These are phyloP conservation scores for Cerastis leucographa DNA, from an alignment of 2,888 invertebrate species.

Conservation along the genomic window DNA sequence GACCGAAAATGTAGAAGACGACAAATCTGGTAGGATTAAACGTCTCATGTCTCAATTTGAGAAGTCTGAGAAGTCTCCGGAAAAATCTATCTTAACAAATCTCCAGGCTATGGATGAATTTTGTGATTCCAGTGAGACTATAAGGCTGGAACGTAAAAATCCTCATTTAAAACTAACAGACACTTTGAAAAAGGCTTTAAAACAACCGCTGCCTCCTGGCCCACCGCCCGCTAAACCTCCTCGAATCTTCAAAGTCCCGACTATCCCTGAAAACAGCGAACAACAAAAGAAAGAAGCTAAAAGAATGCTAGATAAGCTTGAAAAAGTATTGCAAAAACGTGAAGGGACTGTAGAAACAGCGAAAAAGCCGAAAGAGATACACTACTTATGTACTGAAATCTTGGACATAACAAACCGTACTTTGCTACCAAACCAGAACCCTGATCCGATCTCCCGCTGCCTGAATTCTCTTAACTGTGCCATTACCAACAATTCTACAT, in stretches of 20 bases:
- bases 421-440: conserved; percentile 74
- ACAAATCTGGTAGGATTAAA: conserved; percentile 79
- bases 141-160: conserved; percentile 85
- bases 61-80: conserved; percentile 61
- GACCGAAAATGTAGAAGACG: conserved; percentile 87
- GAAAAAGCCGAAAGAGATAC: conserved; percentile 85
- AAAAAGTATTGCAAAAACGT: conserved; percentile 90
- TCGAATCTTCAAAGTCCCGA: conserved; percentile 88
- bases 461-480: conserved; percentile 87
- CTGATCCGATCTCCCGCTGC: conserved; percentile 82
- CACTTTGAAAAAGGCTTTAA: conserved; percentile 92
- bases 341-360: conserved; percentile 76
- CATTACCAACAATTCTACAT: conserved; percentile 79
- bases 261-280: conserved; percentile 74
- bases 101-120: conserved; percentile 80
- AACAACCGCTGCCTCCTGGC: conserved; percentile 92
- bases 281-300: conserved; percentile 89
- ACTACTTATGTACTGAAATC: conserved; percentile 88
- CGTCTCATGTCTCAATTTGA: conserved; percentile 66
- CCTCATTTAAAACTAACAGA: conserved; percentile 89
- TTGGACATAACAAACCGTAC: conserved; percentile 84
- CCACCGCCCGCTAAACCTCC: conserved; percentile 95
- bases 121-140: conserved; percentile 85
- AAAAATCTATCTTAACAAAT: conserved; percentile 73
- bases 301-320: conserved; percentile 92